Base-by-base conservation (phyloP, 2,888 invertebrate species). In the Pharmacophagus antenor region DNA sequence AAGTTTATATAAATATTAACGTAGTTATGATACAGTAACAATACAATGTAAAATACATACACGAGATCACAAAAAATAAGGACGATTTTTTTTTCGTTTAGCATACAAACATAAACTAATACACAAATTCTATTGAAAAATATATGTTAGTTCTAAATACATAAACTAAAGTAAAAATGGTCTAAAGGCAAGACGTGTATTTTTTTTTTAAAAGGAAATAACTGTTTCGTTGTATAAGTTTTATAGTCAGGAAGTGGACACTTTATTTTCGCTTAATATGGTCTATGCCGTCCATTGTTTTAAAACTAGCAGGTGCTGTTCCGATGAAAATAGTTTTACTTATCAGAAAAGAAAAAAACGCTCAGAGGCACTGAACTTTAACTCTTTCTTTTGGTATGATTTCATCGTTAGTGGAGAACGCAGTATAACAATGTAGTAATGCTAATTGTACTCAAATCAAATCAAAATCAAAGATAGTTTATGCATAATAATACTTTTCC, bases 331-430 rank as follows among this genome's bases (percentile, higher is more conserved):
- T n/a, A n/a, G 41, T 31, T 25, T 41, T 6, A 37, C 17, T 10
- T 22, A 8, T 20, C 52, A 37, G 7, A 41, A 20, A 5, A 20
- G 10, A 42, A 41, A 21, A n/a, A n/a, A 58, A 55, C 44, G 50
- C 27, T 17, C 15, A 27, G 55, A 59, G 54, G 37, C 59, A 59
- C 44, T 59, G 58, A 59, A 53, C 54, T 59, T 44, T 58, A 6
- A 47, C 6, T 41, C 41, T 12, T 27, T 42, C 47, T 59, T 59
- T 54, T 54, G 59, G 59, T 54, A 54, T 59, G 58, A 59, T 42
- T 27, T 59, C 53, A 59, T 42, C 49, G 46, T 22, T 18, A 31
- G 27, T 17, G n/a, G 20, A 20, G 17, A 54, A 48, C 54, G 27
- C 21, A 49, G 44, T 54, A 58, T 42, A n/a, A 58, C 37, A 42